Evolutionary conservation across 2,888 invertebrate genomes (phyloP).

Genomic region (Dorcus parallelipipedus): DNA sequence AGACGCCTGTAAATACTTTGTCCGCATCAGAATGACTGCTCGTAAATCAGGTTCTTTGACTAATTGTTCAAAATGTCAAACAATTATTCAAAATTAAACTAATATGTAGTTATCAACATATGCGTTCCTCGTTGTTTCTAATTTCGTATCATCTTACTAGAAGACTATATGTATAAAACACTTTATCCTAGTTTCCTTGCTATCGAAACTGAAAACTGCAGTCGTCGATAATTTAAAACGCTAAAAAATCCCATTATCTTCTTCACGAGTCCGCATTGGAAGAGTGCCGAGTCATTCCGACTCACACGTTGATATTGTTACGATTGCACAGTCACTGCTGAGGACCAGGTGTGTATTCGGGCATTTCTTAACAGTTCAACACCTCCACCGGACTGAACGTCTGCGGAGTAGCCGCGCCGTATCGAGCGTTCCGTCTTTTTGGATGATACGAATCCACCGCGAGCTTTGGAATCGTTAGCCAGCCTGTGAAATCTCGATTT

Average conservation of each 20-base stretch:
- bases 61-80: too few species aligned
- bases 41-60: too few species aligned
- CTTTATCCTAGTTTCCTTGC: too few species aligned
- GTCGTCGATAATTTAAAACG: conserved; percentile 11
- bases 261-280: conserved; percentile 20
- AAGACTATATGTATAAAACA: too few species aligned
- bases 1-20: too few species aligned
- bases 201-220: conserved; percentile 15
- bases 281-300: conserved; percentile 40
- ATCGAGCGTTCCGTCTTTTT: conserved; percentile 20
- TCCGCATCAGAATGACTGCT: too few species aligned
- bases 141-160: too few species aligned
- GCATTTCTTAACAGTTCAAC: not conserved
- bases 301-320: conserved; percentile 45
- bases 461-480: not conserved
- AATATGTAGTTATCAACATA: too few species aligned
- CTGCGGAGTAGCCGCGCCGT: conserved; percentile 19
- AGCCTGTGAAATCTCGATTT: too few species aligned
- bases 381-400: conserved; percentile 4
- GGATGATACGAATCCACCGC: not conserved
- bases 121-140: too few species aligned
- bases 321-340: conserved; percentile 40
- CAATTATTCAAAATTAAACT: too few species aligned
- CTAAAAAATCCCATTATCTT: conserved; percentile 23
- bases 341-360: conserved; percentile 31